Base-by-base conservation (phyloP, 2,888 invertebrate species). In the Zhuqinia jingwanae region DNA sequence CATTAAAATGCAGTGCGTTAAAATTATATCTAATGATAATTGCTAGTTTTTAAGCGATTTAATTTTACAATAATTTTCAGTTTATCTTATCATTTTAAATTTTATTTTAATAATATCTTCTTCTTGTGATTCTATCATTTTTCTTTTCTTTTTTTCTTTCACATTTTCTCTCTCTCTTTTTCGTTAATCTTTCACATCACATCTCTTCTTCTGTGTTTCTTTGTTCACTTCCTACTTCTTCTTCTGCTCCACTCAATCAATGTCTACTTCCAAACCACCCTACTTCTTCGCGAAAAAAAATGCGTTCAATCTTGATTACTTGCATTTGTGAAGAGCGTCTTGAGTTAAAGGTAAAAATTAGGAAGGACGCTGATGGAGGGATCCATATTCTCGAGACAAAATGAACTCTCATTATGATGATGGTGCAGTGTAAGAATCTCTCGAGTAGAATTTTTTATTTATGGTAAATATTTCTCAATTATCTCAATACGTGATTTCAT, bases 371-470 rank as follows among this genome's bases (percentile, higher is more conserved):
- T 85, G 87, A 87, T 77, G 90, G 88, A 68, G 89, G 89, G 88
- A 88, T 90, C 88, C 88, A 89, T 85, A 90, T 90, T 87, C 60
- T 90, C 87, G 90, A 89, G 85, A 88, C 90, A 45, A 88, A 90
- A 87, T 90, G 89, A 90, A 60, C 68, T 56, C 73, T 70, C 36
- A 65, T 20, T 8, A 65, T 20, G 75, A 58, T 50, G 63, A 65
- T 58, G 80, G 50, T 63, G 56, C 47, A 82, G 60, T 76, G 83
- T 85, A 88, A 83, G 83, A 81, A 47, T 75, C n/a, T 82, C 78
- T 30, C 56, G 58, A 58, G 17, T 58, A 53, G 58, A 53, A 36
- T 27, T 11, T 77, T n/a, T 36, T 58, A 77, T 58, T 65, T 53
- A 65, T 76, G 50, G 58, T 58, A 77, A 77, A 58, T 58, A 36